Evolutionary conservation across 2,113 vertebrate genomes (phyloP).

Genomic region (Microcebus tavaratra): DNA sequence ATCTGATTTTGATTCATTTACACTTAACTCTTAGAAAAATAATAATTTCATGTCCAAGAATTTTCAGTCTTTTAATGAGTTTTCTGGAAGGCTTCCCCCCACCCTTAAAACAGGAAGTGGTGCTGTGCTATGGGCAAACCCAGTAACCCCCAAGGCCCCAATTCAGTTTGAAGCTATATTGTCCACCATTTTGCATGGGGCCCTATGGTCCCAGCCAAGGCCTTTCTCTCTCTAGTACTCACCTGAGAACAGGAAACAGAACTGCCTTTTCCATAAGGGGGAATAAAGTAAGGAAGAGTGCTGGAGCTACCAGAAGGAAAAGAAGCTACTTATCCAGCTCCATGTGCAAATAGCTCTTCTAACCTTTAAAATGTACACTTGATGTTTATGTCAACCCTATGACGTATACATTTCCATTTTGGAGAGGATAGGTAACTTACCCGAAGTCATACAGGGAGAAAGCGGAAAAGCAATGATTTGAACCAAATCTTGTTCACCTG

Average conservation of each 20-base stretch:
- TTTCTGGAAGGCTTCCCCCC: conserved; percentile 61
- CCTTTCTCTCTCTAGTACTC: not conserved
- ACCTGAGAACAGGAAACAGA: not conserved
- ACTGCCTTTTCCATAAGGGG: not conserved
- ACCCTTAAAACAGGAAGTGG: conserved; percentile 78
- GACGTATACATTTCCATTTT: not conserved
- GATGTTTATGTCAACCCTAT: not conserved
- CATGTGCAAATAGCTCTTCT: not conserved
- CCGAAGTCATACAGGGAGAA: not conserved
- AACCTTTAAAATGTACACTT: not conserved
- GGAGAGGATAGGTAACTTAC: not conserved
- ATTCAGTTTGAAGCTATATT: conserved; percentile 64
- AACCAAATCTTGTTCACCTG: not conserved
- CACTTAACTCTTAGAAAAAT: conserved; percentile 62
- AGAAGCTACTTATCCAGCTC: not conserved
- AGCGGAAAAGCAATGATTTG: not conserved
- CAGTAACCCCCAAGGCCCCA: conserved; percentile 57
- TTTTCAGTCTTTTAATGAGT: conserved; percentile 68
- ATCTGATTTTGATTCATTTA: conserved; percentile 79
- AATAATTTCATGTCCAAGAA: conserved; percentile 74
- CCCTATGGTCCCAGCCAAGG: not conserved
- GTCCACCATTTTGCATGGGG: conserved; percentile 30
- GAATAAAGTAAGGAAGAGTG: not conserved
- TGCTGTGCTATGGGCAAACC: conserved; percentile 56
- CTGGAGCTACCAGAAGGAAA: not conserved